Evolutionary conservation across 2,797 vertebrate species (phyloP), one percentile per base, ranked within the genome.

Genomic region (Crocodylus rhombifer): DNA sequence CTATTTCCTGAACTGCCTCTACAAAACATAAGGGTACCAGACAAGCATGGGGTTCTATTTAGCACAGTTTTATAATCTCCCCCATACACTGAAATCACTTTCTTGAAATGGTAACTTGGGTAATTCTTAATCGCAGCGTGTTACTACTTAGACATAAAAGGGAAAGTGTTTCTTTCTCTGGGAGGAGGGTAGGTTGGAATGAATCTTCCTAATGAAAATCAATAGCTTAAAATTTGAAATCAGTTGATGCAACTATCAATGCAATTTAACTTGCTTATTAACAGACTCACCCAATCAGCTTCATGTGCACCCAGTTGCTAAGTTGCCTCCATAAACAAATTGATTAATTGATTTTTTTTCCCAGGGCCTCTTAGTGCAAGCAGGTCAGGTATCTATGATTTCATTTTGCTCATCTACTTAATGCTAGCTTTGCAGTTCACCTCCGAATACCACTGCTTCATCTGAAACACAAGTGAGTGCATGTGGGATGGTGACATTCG

Each of bases 121-220:
- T 80, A 82, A 61, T 93, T 88, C 63, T 93, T 83, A 97, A 95
- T 80, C 3, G 0, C 73, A 96, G 30, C 60, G 7, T 91, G 84
- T 84, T 86, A 67, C 55, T 74, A 5, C 80, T 93, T 77, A 65
- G 65, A 91, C 80, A 88, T 63, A 82, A 92, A 82, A 94, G 92
- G 77, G 93, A 84, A 83, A 90, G 61, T 16, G 80, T 86, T 94
- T 89, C 88, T 94, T 89, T 94, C 91, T 94, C 56, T 86, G 78
- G 91, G 84, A 96, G 85, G 96, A 97, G 96, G 77, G 91, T 89
- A 92, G 88, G 77, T 90, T 95, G 88, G 86, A 95, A 85, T 92
- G 95, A 95, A 95, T 97, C 89, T 97, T 95, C 94, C 80, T 92
- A 97, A 96, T 94, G 96, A 97, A 97, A 97, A 97, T 97, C 97